Conservation (phyloP, 2,113 vertebrate species). For the Pedetes capensis region DNA sequence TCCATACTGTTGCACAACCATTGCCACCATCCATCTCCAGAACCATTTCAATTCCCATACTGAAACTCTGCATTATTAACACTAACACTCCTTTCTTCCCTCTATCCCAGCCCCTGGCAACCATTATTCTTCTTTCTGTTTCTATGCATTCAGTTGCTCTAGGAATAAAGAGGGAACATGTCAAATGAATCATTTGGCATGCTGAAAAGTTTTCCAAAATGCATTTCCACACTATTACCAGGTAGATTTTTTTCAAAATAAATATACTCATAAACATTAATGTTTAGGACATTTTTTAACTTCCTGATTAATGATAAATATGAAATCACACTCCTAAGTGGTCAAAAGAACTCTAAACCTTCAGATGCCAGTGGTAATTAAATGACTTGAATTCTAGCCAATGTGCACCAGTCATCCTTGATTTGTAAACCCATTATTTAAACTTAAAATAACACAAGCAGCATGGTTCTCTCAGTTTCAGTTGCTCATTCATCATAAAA, state of each 20-base stretch:
- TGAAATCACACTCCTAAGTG: constrained; percentile 4
- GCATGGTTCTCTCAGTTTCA: background rate
- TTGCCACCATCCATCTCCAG: background rate
- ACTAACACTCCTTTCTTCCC: background rate
- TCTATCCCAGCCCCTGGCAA: background rate
- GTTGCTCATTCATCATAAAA: constrained; percentile 10
- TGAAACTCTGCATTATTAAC: background rate
- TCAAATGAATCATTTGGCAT: background rate
- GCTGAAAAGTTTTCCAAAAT: background rate
- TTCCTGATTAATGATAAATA: background rate
- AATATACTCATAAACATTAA: background rate
- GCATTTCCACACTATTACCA: background rate
- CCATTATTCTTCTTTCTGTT: background rate
- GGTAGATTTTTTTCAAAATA: background rate
- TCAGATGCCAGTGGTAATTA: background rate
- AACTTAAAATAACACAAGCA: constrained; percentile 19
- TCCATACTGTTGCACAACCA: background rate
- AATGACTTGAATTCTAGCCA: constrained; percentile 24
- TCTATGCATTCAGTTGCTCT: background rate
- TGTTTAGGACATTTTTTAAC: background rate
- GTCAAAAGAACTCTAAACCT: background rate
- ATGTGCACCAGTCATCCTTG: background rate
- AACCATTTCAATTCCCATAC: background rate
- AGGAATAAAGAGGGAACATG: background rate
- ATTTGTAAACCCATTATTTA: constrained; percentile 49